Evolutionary conservation across 2,113 vertebrate genomes (phyloP).

Genomic region (Paralichthys olivaceus): DNA sequence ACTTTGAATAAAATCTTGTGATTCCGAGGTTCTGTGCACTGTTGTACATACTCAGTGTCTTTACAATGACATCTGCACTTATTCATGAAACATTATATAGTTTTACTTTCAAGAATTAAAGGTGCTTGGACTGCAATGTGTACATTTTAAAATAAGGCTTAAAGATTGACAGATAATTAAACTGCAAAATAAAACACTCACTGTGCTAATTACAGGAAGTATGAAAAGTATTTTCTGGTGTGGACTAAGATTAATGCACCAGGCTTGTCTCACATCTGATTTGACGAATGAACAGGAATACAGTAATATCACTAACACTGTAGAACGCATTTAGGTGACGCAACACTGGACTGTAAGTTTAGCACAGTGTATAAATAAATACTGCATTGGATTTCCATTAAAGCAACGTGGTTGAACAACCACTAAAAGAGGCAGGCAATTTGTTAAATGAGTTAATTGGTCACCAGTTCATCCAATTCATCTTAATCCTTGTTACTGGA

Average conservation of each 20-base stretch:
- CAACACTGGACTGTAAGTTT: conserved; percentile 45
- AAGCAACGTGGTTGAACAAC: conserved; percentile 77
- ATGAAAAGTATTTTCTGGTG: conserved; percentile 33
- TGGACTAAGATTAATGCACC: conserved; percentile 61
- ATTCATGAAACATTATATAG: not conserved
- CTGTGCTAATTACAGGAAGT: conserved; percentile 39
- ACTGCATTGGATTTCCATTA: conserved; percentile 76
- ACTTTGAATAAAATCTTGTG: not conserved
- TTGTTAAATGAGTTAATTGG: conserved; percentile 81
- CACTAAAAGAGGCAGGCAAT: conserved; percentile 73
- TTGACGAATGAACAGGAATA: conserved; percentile 68
- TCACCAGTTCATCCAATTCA: conserved; percentile 78
- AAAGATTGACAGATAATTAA: conserved; percentile 11
- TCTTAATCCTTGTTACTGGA: conserved; percentile 76
- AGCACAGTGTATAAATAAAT: conserved; percentile 68
- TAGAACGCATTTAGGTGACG: conserved; percentile 45
- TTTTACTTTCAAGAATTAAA: not conserved
- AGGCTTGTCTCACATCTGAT: conserved; percentile 53
- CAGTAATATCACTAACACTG: conserved; percentile 51
- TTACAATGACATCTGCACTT: too few species aligned
- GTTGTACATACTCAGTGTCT: not conserved
- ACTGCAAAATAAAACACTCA: conserved; percentile 27
- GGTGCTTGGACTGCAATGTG: not conserved
- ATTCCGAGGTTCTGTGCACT: not conserved
- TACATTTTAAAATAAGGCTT: conserved; percentile 4